These are phyloP conservation scores for Presbytis comata DNA, from an alignment of 2,797 vertebrate species.

Conservation along the genomic window DNA sequence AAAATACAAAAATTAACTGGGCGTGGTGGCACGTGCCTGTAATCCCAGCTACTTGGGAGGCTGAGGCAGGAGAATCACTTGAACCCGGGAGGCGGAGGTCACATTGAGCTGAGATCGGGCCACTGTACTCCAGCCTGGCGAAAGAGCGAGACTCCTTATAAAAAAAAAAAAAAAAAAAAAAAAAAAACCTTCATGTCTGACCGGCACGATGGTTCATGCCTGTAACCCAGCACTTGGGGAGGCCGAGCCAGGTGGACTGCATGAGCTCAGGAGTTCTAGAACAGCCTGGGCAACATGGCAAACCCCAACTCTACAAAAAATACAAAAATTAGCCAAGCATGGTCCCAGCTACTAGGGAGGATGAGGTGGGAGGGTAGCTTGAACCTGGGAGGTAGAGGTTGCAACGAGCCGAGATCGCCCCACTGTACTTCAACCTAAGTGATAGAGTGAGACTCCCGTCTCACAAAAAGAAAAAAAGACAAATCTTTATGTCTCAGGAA, in stretches of 20 bases:
- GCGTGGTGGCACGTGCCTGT: not conserved
- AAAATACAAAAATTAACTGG: not conserved
- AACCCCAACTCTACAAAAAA: not conserved
- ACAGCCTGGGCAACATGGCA: not conserved
- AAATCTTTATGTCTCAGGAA: too few relatives aligned
- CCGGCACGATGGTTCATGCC: not conserved
- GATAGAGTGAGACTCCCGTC: not conserved
- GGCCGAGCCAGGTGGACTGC: not conserved
- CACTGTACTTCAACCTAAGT: not conserved
- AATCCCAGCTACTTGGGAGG: not conserved
- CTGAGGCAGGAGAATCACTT: not conserved
- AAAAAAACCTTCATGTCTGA: not conserved
- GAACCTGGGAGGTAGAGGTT: not conserved
- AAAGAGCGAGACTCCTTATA: not conserved
- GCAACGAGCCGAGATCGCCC: not conserved
- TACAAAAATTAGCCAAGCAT: not conserved
- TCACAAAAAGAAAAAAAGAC: not conserved
- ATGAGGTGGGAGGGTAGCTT: not conserved
- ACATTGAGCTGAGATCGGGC: too few relatives aligned
- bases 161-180: not conserved
- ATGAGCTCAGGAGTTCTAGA: not conserved
- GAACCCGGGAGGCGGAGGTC: not conserved
- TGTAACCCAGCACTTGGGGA: not conserved
- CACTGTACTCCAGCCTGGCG: not conserved
- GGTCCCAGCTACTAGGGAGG: not conserved